phyloP scores from a whole-genome alignment of 35 echinoderm and acorn worm species.

The Apostichopus japonicus region DNA sequence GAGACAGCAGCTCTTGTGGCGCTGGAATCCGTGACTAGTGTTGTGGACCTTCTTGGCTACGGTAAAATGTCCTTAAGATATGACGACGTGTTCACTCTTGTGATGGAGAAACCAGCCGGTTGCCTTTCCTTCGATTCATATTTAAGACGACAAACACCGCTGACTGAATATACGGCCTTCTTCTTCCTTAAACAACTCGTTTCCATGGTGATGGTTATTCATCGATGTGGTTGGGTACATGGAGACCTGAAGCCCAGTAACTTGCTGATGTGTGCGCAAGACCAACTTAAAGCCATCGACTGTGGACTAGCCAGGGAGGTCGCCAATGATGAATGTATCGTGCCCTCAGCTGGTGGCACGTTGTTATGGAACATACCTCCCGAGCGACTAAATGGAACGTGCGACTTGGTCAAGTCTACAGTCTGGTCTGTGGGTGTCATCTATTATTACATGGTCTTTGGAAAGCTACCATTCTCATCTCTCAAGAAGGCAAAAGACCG shows the following conservation, averaged over 20 bases:
- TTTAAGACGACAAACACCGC: background rate
- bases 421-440: conserved; percentile 53
- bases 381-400: background rate
- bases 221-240: conserved; percentile 26
- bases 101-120: conserved; percentile 19
- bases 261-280: conserved; percentile 8
- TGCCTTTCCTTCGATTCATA: background rate
- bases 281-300: conserved; percentile 9
- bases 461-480: background rate
- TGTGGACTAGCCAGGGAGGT: background rate
- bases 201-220: background rate
- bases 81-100: conserved; percentile 1
- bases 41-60: background rate
- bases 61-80: background rate
- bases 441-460: conserved; percentile 44
- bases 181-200: conserved; percentile 27
- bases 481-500: background rate
- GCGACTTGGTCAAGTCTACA: conserved; percentile 37
- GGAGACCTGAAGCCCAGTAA: conserved; percentile 26
- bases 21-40: background rate
- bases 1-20: background rate
- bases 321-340: background rate
- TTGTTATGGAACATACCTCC: conserved; percentile 29
- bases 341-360: background rate
- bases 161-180: background rate